These are phyloP conservation scores for Agrotis ipsilon DNA, from an alignment of 2,888 invertebrate genomes.

Conservation along the genomic window DNA sequence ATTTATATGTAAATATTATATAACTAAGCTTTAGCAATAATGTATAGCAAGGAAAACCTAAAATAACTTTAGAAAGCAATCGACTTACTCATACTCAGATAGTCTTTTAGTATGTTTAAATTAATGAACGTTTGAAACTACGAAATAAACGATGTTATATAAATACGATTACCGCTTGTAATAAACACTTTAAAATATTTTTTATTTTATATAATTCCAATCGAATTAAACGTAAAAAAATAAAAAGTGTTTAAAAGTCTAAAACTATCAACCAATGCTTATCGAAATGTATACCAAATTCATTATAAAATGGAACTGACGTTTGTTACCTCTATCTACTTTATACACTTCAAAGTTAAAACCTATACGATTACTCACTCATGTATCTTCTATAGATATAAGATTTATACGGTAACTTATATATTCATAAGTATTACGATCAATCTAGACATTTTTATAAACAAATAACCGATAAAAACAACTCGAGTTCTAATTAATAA, in stretches of 20 bases:
- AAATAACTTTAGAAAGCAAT: conserved; percentile 56
- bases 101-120: conserved; percentile 9
- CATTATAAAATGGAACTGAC: conserved; percentile 53
- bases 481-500: conserved; percentile 45
- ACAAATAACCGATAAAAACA: conserved; percentile 29
- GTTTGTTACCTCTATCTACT: conserved; percentile 49
- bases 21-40: conserved; percentile 61
- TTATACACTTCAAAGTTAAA: conserved; percentile 33
- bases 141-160: neutral
- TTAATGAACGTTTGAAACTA: conserved; percentile 10
- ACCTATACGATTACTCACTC: conserved; percentile 36
- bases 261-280: conserved; percentile 30
- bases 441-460: conserved; percentile 43
- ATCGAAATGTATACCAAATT: conserved; percentile 51
- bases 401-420: conserved; percentile 35
- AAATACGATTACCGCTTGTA: neutral
- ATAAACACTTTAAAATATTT: neutral
- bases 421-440: conserved; percentile 50
- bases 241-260: neutral
- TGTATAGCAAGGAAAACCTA: conserved; percentile 28
- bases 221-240: conserved; percentile 9
- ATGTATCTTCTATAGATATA: conserved; percentile 18
- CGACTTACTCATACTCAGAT: conserved; percentile 34
- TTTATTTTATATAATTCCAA: neutral
- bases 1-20: conserved; percentile 39